Percentiles rank a stretch among this genome's conserved stretches.
These are phyloP conservation scores for Excalfactoria chinensis DNA, from an alignment of 2,113 vertebrate genomes.

Conservation along the genomic window DNA sequence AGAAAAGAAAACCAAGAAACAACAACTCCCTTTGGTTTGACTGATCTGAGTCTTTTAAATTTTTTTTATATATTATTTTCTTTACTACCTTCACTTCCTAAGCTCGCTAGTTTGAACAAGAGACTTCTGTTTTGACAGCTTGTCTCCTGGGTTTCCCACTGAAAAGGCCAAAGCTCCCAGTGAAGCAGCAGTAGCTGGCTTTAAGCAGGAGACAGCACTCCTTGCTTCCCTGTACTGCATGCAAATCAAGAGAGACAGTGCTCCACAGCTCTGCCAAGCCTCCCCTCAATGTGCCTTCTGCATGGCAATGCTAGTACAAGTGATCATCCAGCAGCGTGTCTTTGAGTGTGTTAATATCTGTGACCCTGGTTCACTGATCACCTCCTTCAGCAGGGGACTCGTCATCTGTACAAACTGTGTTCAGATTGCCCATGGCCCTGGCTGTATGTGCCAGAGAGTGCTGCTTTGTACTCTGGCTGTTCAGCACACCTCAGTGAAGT, in stretches of 20 bases:
- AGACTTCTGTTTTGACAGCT: slow-evolving; percentile 77
- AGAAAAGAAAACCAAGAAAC: not conserved
- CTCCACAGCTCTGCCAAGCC: not conserved
- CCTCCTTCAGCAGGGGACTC: not conserved
- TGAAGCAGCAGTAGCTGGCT: slow-evolving; percentile 72
- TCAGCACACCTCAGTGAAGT: not conserved
- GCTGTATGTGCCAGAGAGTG: not conserved
- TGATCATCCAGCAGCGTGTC: not conserved
- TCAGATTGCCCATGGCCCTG: not conserved
- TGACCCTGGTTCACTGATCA: not conserved
- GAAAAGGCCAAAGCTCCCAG: slow-evolving; percentile 80
- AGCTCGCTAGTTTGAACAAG: slow-evolving; percentile 57
- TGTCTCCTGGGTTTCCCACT: slow-evolving; percentile 73
- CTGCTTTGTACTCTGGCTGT: not conserved
- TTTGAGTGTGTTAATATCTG: not conserved
- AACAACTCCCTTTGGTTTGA: slow-evolving; percentile 6
- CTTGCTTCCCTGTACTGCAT: slow-evolving; percentile 69
- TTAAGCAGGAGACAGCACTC: slow-evolving; percentile 59
- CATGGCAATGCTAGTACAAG: slow-evolving; percentile 3
- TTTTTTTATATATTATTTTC: not conserved
- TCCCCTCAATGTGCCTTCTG: not conserved
- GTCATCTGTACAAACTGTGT: slow-evolving; percentile 6
- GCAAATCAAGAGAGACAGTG: slow-evolving; percentile 49
- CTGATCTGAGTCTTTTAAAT: slow-evolving; percentile 5
- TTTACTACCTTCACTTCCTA: not conserved